phyloP scores from a whole-genome alignment of 2,888 invertebrate species.

The Rotaria macrura region DNA sequence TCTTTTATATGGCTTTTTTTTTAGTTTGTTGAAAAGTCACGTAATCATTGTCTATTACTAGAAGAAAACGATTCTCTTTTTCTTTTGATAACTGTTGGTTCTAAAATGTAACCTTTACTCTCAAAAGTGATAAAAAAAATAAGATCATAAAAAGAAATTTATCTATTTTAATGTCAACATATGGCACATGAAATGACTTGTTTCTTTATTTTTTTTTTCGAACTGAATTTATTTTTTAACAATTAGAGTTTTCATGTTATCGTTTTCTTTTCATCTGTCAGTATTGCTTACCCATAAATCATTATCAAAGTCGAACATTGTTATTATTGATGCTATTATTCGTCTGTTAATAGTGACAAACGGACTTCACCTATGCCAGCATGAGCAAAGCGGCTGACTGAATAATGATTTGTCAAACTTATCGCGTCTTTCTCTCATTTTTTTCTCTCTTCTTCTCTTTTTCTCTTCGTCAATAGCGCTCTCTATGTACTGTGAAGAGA shows the following conservation, averaged over 20 bases:
- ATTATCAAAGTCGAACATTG: background rate
- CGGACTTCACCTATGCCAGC: background rate
- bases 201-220: background rate
- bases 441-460: no score
- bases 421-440: background rate
- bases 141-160: background rate
- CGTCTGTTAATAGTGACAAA: background rate
- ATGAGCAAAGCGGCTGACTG: background rate
- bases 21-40: no score
- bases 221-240: background rate
- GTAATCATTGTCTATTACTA: no score
- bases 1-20: no score
- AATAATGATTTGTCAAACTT: background rate
- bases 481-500: no score
- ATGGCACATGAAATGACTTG: background rate
- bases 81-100: background rate
- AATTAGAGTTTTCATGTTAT: no score
- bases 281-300: slow-evolving; percentile 12
- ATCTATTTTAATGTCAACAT: background rate
- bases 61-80: background rate
- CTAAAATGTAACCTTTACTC: background rate
- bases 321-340: background rate
- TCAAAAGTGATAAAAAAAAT: background rate
- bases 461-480: no score
- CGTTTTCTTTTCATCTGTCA: background rate